These are phyloP conservation scores for Eupithecia vulgata DNA, from an alignment of 2,888 invertebrate genomes.

Conservation along the genomic window DNA sequence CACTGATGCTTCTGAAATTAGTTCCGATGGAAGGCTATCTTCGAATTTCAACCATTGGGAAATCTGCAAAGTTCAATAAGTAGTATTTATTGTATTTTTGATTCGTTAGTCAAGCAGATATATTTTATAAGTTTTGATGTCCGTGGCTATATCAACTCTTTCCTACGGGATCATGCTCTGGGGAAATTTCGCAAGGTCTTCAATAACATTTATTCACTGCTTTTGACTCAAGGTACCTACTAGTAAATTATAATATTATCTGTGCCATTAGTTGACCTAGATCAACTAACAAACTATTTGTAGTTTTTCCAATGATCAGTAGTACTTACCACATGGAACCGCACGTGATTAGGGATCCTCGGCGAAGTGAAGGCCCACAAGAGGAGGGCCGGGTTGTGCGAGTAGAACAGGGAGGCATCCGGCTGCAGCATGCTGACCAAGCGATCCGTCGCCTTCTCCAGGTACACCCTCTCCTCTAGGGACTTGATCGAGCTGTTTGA, in stretches of 20 bases:
- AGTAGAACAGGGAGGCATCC: slow-evolving; percentile 66
- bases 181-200: neutral
- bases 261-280: neutral
- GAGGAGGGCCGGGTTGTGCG: slow-evolving; percentile 74
- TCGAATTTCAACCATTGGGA: slow-evolving; percentile 74
- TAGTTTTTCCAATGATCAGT: neutral
- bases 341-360: slow-evolving; percentile 63
- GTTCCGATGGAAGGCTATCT: slow-evolving; percentile 66
- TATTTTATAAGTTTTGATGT: neutral
- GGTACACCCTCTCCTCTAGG: slow-evolving; percentile 65
- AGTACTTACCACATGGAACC: slow-evolving; percentile 67
- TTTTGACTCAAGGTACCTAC: neutral
- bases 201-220: neutral
- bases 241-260: too few relatives aligned
- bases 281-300: neutral
- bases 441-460: slow-evolving; percentile 72
- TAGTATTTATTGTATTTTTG: neutral
- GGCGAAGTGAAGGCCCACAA: slow-evolving; percentile 74
- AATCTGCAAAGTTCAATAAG: slow-evolving; percentile 54
- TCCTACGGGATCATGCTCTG: neutral
- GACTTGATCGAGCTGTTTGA: slow-evolving; percentile 67
- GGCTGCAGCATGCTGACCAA: slow-evolving; percentile 64
- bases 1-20: slow-evolving; percentile 61
- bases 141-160: neutral
- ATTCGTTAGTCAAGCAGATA: neutral